phyloP scores from a whole-genome alignment of 2,797 vertebrate genomes.

The Oreonectes daqikongensis region DNA sequence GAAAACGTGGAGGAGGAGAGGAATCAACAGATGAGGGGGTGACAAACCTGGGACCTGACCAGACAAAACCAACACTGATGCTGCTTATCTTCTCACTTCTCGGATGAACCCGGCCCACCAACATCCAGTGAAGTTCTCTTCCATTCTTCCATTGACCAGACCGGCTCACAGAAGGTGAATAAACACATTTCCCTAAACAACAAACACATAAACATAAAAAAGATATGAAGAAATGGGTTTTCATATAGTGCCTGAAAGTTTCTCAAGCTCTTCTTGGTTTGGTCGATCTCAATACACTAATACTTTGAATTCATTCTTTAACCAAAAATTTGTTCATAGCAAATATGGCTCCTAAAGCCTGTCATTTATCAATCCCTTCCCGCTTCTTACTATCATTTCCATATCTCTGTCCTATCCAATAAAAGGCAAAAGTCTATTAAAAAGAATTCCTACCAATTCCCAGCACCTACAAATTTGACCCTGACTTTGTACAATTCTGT shows the following conservation, averaged over 20 bases:
- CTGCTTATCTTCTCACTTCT: slow-evolving; percentile 53
- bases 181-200: slow-evolving; percentile 7
- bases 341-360: too few relatives aligned
- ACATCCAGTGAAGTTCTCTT: slow-evolving; percentile 56
- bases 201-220: not conserved
- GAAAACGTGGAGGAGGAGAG: slow-evolving; percentile 49
- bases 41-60: slow-evolving; percentile 35
- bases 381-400: too few relatives aligned
- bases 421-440: slow-evolving; percentile 1
- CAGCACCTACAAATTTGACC: not conserved
- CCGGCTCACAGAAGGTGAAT: slow-evolving; percentile 20
- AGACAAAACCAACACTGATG: slow-evolving; percentile 61
- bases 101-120: slow-evolving; percentile 42
- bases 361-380: too few relatives aligned
- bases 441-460: not conserved
- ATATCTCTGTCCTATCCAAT: too few relatives aligned
- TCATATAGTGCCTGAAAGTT: not conserved
- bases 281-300: too few relatives aligned
- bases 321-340: too few relatives aligned
- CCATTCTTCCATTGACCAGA: slow-evolving; percentile 26
- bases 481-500: slow-evolving; percentile 2
- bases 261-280: too few relatives aligned
- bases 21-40: slow-evolving; percentile 70
- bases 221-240: not conserved
- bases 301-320: too few relatives aligned